Evolutionary conservation across 2,113 vertebrate species (phyloP), one percentile per base, ranked within the genome.

Genomic region (Ceyx cyanopectus): DNA sequence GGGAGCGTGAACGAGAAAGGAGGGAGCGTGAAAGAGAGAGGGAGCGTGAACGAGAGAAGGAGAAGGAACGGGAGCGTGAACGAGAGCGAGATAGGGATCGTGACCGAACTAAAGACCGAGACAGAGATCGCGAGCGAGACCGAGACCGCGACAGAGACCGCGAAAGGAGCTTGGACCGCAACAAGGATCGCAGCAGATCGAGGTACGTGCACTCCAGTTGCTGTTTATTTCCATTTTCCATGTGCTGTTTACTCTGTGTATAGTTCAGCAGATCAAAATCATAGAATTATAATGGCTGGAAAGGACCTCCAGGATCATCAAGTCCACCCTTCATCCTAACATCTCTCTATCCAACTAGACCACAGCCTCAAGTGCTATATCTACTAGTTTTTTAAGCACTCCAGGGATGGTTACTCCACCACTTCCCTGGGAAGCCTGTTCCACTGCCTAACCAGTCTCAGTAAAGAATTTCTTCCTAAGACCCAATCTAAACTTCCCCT

Each of bases 1-100:
- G 99, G 54, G 99, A 99, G 96, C 98, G 98, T 60, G 99, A 99
- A 98, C 98, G 99, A 97, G 99, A 99, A 97, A 98, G 99, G 95
- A 96, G 98, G 96, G 99, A 99, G 96, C 98, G 99, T 89, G 98
- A 98, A 98, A 98, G 99, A 98, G 98, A 99, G 91, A 99, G 99
- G 95, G 98, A 98, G n/a, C 98, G 99, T 69, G 97, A 98, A 98
- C 97, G 98, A 96, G 98, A 98, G 93, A 98, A 98, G 92, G 98
- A 98, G 91, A 97, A 98, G 81, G 98, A 98, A 96, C 98, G 98
- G 90, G 98, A 99, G 92, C 98, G 98, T 95, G 98, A 98, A 97
- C 98, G 98, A 82, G 99, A 99, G 92, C 98, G 98, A 87, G 99
- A 99, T 94, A 97, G 98, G 92, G 99, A 99, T 50, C 95, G 98